A percentile compares a stretch with the other conserved stretches of the same genome.
Evolutionary conservation across 2,113 vertebrate genomes (phyloP).

Genomic region (Nothoprocta pentlandii): DNA sequence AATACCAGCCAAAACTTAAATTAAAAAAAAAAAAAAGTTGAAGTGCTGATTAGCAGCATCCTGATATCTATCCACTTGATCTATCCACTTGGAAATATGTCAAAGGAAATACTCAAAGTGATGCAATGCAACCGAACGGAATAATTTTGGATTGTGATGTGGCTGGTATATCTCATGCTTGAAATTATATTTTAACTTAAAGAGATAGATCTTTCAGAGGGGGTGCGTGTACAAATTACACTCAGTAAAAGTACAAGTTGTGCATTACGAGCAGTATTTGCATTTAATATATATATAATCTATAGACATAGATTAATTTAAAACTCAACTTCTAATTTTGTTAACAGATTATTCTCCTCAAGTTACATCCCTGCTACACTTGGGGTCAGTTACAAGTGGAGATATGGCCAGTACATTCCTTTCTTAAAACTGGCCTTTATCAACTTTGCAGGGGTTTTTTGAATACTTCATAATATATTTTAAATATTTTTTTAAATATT

Average conservation of each 20-base stretch:
- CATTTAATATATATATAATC: background rate
- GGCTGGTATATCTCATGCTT: background rate
- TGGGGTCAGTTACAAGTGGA: background rate
- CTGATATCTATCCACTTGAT: background rate
- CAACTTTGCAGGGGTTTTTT: background rate
- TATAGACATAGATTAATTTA: background rate
- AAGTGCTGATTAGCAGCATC: background rate
- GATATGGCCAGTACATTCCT: background rate
- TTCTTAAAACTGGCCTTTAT: background rate
- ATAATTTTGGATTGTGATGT: background rate
- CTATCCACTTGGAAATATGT: background rate
- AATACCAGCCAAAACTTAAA: background rate
- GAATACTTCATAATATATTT: too few relatives aligned
- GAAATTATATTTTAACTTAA: background rate
- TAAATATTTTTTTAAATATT: background rate
- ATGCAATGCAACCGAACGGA: background rate
- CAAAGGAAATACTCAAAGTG: background rate
- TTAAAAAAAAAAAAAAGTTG: background rate
- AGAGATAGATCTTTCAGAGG: too few relatives aligned
- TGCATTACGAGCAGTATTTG: background rate
- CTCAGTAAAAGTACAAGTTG: background rate
- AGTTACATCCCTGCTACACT: background rate
- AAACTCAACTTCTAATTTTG: background rate
- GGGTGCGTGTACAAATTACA: background rate
- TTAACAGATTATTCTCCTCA: background rate